These are phyloP conservation scores for Neoaliturus tenellus DNA, from an alignment of 2,888 invertebrate species.

Conservation along the genomic window DNA sequence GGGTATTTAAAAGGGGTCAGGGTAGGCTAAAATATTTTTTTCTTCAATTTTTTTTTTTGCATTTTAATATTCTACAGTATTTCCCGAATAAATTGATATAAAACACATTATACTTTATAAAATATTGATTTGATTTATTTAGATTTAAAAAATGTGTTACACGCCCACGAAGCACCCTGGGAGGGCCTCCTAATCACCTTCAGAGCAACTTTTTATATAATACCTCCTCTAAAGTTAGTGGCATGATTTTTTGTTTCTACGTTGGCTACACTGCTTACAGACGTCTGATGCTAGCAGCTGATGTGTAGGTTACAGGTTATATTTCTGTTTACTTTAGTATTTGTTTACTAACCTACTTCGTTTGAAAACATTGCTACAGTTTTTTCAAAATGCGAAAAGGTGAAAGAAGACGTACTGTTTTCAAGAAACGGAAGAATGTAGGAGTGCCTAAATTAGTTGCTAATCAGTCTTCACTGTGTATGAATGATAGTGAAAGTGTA, in stretches of 20 bases:
- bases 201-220: neutral
- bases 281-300: neutral
- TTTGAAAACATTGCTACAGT: neutral
- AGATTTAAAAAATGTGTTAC: neutral
- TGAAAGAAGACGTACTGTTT: conserved; percentile 13
- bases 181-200: neutral
- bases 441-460: conserved; percentile 20
- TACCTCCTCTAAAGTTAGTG: neutral
- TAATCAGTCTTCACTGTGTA: neutral
- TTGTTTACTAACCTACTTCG: neutral
- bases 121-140: neutral
- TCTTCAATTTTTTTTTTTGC: neutral
- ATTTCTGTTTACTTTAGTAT: neutral
- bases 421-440: conserved; percentile 28
- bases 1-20: too few species aligned
- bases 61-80: neutral
- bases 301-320: neutral
- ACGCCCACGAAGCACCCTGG: neutral
- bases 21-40: neutral
- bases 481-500: neutral
- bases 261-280: conserved; percentile 4
- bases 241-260: neutral
- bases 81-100: neutral
- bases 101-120: neutral
- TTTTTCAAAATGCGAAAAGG: conserved; percentile 7